A percentile compares a stretch with the other conserved stretches of the same genome.
Conservation (phyloP, 1,140 invertebrate genomes). For the Gryllus bimaculatus region DNA sequence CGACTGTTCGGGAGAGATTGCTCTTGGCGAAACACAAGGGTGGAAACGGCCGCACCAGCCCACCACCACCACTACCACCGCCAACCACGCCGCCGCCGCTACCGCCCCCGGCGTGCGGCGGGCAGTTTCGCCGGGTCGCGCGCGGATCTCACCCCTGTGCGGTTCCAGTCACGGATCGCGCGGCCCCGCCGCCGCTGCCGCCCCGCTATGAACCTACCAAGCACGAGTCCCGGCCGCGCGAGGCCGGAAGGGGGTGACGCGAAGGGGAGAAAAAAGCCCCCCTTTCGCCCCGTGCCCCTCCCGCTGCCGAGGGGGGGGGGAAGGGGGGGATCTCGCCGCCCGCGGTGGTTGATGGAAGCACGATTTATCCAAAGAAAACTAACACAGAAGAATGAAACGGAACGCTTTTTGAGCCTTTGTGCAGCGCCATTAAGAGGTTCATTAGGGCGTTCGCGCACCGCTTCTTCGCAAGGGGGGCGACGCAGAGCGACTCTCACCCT, state of each 20-base stretch:
- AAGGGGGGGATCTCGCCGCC: too few relatives aligned
- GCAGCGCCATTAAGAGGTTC: not conserved
- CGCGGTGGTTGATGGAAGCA: not conserved
- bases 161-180: not conserved
- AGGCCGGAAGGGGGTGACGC: too few relatives aligned
- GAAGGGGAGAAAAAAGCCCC: not conserved
- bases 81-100: too few relatives aligned
- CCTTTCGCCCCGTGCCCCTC: not conserved
- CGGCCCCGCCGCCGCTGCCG: too few relatives aligned
- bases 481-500: conserved; percentile 2
- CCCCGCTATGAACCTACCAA: not conserved
- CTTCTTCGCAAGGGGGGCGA: not conserved
- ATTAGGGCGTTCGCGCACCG: not conserved
- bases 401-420: conserved; percentile 4
- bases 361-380: not conserved
- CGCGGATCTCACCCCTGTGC: not conserved
- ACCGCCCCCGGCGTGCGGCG: too few relatives aligned
- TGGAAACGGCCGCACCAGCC: too few relatives aligned
- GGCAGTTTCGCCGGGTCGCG: not conserved
- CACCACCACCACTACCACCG: too few relatives aligned
- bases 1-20: too few relatives aligned
- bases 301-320: too few relatives aligned
- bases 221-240: not conserved
- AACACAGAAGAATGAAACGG: not conserved
- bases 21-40: too few relatives aligned